These are phyloP conservation scores for Brienomyrus longianalis DNA, from an alignment of 2,113 vertebrate species.

Conservation along the genomic window DNA sequence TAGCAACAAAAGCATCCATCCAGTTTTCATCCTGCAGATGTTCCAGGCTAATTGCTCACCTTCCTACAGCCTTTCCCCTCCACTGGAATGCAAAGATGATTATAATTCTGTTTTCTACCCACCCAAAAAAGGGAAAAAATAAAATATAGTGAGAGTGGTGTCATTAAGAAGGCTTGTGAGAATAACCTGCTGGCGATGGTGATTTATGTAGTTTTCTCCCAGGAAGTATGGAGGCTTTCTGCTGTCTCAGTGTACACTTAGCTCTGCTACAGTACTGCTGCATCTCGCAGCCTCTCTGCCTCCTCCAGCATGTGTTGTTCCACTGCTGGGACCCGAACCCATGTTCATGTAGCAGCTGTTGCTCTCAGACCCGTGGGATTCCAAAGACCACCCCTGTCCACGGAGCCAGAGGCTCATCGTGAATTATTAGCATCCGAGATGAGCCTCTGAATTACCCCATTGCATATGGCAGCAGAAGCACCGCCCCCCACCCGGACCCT, in stretches of 20 bases:
- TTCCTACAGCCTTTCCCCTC: conserved; percentile 17
- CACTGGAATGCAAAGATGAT: conserved; percentile 65
- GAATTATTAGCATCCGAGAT: conserved; percentile 31
- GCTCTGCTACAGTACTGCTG: conserved; percentile 27
- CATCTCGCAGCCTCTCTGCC: conserved; percentile 2
- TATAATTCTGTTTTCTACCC: conserved; percentile 57
- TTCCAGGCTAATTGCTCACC: conserved; percentile 47
- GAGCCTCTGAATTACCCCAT: conserved; percentile 13
- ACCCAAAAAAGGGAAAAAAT: conserved; percentile 38
- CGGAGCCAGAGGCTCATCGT: not conserved
- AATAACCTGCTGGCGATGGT: conserved; percentile 69
- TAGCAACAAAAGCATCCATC: conserved; percentile 24
- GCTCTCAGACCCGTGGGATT: not conserved
- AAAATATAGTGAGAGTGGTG: conserved; percentile 55
- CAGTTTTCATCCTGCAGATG: conserved; percentile 44
- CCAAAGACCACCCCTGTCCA: not conserved
- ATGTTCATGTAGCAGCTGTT: not conserved
- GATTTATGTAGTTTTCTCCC: conserved; percentile 62
- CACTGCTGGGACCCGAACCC: not conserved
- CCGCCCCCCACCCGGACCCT: not conserved
- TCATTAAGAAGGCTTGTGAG: conserved; percentile 77
- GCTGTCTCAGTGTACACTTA: conserved; percentile 45
- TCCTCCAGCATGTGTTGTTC: not conserved
- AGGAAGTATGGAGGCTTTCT: conserved; percentile 29
- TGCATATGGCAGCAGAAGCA: not conserved